phyloP scores from a whole-genome alignment of 2,113 vertebrate genomes.

The Leucoraja erinaceus region DNA sequence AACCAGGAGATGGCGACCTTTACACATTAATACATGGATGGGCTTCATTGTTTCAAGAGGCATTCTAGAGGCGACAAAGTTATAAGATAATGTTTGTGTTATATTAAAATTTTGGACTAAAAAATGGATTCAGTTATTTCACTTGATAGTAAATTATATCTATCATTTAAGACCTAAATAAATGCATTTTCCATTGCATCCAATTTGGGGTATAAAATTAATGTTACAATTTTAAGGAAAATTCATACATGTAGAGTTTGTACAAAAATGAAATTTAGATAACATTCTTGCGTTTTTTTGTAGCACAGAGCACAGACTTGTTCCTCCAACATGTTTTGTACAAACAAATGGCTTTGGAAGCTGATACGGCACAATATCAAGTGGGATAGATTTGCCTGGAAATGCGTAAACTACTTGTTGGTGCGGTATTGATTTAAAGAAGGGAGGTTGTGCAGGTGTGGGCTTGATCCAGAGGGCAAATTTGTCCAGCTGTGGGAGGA shows the following conservation, averaged over 20 bases:
- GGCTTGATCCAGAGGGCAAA: slow-evolving; percentile 39
- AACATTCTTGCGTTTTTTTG: no score
- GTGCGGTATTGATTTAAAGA: slow-evolving; percentile 38
- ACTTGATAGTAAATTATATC: not conserved
- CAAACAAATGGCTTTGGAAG: no score
- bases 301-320: no score
- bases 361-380: no score
- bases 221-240: no score
- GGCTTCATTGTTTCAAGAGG: not conserved
- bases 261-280: no score
- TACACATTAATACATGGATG: not conserved
- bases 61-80: not conserved
- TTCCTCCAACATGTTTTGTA: no score
- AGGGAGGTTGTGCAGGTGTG: not conserved
- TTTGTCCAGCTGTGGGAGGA: no score
- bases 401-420: slow-evolving; percentile 14
- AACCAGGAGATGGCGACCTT: slow-evolving; percentile 23
- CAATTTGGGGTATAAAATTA: no score
- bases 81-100: not conserved
- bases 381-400: no score
- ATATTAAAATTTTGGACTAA: not conserved
- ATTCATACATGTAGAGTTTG: no score
- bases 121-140: not conserved
- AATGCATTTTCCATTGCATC: not conserved
- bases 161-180: not conserved